A percentile compares a stretch with the other conserved stretches of the same genome.
Evolutionary conservation across 2,888 invertebrate genomes (phyloP).

Genomic region (Sphaerophoria taeniata): DNA sequence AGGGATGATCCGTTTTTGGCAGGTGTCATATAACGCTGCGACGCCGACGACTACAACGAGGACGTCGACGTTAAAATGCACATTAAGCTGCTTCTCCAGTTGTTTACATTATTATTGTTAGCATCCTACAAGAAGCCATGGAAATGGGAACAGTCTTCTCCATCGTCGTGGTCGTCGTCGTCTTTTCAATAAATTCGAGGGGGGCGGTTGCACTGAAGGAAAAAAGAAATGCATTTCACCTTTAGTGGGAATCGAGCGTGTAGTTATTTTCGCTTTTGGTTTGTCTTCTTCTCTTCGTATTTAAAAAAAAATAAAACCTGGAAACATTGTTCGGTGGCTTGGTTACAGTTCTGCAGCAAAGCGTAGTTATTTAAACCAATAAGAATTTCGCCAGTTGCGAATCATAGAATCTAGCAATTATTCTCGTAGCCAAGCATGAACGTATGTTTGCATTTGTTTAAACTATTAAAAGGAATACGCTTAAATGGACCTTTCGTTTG

Average conservation of each 20-base stretch:
- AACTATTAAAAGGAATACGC: too few species aligned
- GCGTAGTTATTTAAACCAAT: not conserved
- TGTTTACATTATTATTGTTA: conserved; percentile 68
- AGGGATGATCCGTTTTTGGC: conserved; percentile 39
- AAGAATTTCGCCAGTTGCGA: not conserved
- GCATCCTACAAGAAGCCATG: conserved; percentile 50
- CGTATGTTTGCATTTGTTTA: too few species aligned
- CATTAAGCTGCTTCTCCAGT: conserved; percentile 65
- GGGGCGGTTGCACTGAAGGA: conserved; percentile 17
- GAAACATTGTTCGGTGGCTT: conserved; percentile 57
- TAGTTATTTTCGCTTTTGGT: not conserved
- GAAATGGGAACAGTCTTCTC: not conserved
- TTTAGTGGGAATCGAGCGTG: conserved; percentile 33
- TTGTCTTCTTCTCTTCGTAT: not conserved
- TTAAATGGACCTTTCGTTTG: too few species aligned
- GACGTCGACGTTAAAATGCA: conserved; percentile 38
- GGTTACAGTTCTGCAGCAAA: conserved; percentile 46
- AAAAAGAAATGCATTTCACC: conserved; percentile 49
- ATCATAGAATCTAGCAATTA: too few species aligned
- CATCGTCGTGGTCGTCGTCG: not conserved
- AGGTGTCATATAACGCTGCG: conserved; percentile 64
- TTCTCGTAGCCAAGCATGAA: too few species aligned
- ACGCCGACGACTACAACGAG: conserved; percentile 35
- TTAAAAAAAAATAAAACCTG: conserved; percentile 52
- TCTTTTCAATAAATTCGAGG: not conserved